A percentile compares a stretch with the other conserved stretches of the same genome.
Conservation (phyloP, 1,140 invertebrate genomes). For the Drosophila saltans region DNA sequence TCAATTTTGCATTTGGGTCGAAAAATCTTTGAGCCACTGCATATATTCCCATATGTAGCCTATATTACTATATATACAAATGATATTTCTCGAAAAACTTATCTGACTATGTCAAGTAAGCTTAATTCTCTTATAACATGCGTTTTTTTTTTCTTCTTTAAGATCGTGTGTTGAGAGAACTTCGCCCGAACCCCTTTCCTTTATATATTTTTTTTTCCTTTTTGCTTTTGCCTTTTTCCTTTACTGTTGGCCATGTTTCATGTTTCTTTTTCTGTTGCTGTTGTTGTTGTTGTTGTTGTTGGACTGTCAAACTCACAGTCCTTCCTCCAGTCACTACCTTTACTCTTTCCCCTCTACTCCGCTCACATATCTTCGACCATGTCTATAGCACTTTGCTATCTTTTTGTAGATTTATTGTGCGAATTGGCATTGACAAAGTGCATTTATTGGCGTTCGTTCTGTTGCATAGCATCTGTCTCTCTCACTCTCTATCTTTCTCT, state of each 20-base stretch:
- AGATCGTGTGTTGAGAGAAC: too few relatives aligned
- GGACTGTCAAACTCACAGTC: conserved; percentile 50
- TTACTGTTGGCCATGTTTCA: conserved; percentile 21
- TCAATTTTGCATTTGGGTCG: too few relatives aligned
- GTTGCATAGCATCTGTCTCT: conserved; percentile 39
- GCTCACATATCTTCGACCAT: conserved; percentile 7
- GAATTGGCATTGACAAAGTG: conserved; percentile 81
- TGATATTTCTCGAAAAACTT: too few relatives aligned
- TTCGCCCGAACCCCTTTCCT: too few relatives aligned
- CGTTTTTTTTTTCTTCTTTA: too few relatives aligned
- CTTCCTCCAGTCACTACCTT: not conserved
- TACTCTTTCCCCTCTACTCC: not conserved
- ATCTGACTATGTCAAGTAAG: too few relatives aligned
- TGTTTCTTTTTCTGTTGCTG: conserved; percentile 19
- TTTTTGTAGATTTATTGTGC: conserved; percentile 77
- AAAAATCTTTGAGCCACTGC: too few relatives aligned
- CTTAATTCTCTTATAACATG: too few relatives aligned
- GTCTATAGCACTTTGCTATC: conserved; percentile 64
- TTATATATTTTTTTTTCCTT: not conserved
- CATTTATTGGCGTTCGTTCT: conserved; percentile 69
- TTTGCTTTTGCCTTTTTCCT: not conserved
- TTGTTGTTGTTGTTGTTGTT: conserved; percentile 34
- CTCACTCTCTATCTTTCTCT: not conserved
- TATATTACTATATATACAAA: too few relatives aligned
- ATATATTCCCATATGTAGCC: too few relatives aligned